These are phyloP conservation scores for Episyrphus balteatus DNA, from an alignment of 1,140 invertebrate species.

Conservation along the genomic window DNA sequence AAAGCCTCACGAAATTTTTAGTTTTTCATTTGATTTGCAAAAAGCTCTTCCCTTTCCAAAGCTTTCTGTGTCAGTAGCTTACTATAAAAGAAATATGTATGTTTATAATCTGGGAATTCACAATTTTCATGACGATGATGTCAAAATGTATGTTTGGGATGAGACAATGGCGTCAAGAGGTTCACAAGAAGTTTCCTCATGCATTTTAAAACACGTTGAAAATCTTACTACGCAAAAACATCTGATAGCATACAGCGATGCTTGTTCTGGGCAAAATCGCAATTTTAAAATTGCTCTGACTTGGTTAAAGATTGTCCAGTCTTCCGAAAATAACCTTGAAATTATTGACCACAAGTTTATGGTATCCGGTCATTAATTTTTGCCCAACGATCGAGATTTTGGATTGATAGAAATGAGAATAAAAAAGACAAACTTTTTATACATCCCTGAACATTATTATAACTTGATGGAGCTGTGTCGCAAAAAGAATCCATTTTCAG, in stretches of 20 bases:
- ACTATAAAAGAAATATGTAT: not conserved
- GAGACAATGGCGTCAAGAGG: constrained; percentile 18
- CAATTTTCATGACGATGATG: constrained; percentile 12
- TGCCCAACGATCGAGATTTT: constrained; percentile 18
- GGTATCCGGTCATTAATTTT: constrained; percentile 16
- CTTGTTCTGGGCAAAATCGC: constrained; percentile 22
- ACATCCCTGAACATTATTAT: constrained; percentile 13
- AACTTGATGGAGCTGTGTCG: not conserved
- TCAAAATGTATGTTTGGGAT: constrained; percentile 19
- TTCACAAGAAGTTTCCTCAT: constrained; percentile 19
- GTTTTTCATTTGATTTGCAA: too few relatives aligned
- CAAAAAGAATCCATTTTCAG: constrained; percentile 1
- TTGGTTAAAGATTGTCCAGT: constrained; percentile 19
- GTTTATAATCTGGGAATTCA: constrained; percentile 9
- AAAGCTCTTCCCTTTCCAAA: too few relatives aligned
- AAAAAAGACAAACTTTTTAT: constrained; percentile 15
- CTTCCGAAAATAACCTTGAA: constrained; percentile 15
- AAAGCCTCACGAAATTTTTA: too few relatives aligned
- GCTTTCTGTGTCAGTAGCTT: too few relatives aligned
- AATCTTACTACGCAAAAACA: constrained; percentile 15
- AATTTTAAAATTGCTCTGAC: constrained; percentile 23
- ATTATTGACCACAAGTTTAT: constrained; percentile 24
- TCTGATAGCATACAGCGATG: constrained; percentile 21
- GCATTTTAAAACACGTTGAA: constrained; percentile 14
- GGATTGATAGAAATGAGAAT: constrained; percentile 1